phyloP scores from a whole-genome alignment of 1,140 invertebrate genomes.

The Parapsyche elsis region DNA sequence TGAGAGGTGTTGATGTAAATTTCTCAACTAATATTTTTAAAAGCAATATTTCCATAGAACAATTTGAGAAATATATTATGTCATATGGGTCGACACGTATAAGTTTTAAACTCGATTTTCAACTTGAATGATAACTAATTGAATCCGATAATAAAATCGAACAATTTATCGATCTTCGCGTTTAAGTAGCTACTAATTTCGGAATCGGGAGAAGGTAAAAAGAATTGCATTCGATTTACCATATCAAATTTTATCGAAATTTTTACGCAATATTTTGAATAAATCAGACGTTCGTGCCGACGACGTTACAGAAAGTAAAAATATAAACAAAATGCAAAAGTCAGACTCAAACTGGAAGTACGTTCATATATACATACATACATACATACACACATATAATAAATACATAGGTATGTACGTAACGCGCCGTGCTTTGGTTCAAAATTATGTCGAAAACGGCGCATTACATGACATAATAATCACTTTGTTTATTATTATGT shows the following conservation, averaged over 20 bases:
- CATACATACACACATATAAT: too few species aligned
- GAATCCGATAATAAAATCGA: too few species aligned
- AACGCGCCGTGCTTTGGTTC: not conserved
- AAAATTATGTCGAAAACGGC: conserved; percentile 5
- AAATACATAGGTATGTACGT: not conserved
- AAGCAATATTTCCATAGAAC: not conserved
- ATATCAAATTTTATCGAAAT: not conserved
- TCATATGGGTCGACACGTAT: too few species aligned
- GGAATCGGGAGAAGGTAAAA: not conserved
- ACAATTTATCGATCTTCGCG: too few species aligned
- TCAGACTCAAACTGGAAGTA: not conserved
- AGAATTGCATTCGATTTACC: not conserved
- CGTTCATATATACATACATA: not conserved
- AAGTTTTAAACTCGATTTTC: too few species aligned
- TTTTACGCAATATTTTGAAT: conserved; percentile 16
- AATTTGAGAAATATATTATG: too few species aligned
- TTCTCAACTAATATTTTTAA: not conserved
- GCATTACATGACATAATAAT: conserved; percentile 27
- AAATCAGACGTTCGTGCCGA: not conserved
- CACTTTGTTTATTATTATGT: not conserved
- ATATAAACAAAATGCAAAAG: conserved; percentile 7
- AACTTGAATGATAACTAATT: too few species aligned
- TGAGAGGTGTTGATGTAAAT: not conserved
- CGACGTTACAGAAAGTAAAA: conserved; percentile 2
- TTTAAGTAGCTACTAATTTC: too few species aligned